Conservation (phyloP, 2,113 vertebrate species). For the Climacteris rufus region DNA sequence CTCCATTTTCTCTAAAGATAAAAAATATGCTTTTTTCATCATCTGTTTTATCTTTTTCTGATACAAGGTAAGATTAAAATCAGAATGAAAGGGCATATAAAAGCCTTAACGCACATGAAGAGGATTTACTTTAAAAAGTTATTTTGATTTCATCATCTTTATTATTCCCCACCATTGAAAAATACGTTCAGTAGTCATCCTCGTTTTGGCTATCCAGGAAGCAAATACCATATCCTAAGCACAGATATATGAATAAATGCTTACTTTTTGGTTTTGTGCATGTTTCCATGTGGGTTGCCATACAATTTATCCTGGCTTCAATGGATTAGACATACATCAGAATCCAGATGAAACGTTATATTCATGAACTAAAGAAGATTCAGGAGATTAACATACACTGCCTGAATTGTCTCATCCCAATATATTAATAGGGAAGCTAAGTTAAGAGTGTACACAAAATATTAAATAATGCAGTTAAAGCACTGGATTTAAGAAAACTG, state of each 20-base stretch:
- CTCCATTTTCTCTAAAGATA: not conserved
- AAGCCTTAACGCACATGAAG: not conserved
- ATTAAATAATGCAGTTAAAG: not conserved
- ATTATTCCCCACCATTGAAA: not conserved
- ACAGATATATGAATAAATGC: not conserved
- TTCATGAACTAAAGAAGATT: not conserved
- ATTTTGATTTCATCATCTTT: not conserved
- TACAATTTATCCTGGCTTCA: not conserved
- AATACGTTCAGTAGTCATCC: rapidly evolving
- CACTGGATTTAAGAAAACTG: not conserved
- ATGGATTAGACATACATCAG: not conserved
- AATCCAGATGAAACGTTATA: not conserved
- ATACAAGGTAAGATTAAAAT: not conserved
- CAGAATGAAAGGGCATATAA: not conserved
- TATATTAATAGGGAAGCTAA: not conserved
- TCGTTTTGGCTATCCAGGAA: not conserved
- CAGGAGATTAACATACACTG: not conserved
- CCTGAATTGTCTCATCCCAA: not conserved
- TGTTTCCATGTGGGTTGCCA: not conserved
- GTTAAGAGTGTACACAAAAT: not conserved
- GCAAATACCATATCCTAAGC: not conserved
- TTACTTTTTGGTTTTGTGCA: not conserved
- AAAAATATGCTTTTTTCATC: not conserved
- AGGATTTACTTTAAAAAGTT: not conserved
- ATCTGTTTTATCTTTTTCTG: not conserved